Base-by-base conservation (phyloP, 2,888 invertebrate genomes). In the Epicampocera succincta region DNA sequence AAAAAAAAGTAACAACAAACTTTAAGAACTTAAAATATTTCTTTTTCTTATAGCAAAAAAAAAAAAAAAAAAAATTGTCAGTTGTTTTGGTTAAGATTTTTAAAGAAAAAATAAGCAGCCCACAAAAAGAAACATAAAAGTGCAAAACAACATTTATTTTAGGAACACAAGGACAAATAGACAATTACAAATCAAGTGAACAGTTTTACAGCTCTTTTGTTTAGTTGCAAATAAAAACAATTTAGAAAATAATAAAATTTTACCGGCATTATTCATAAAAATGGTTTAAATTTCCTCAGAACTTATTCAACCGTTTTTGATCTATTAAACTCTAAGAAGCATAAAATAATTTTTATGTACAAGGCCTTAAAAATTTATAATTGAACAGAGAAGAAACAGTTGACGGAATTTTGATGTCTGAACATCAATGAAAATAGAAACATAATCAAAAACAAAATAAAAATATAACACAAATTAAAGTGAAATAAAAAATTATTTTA, bases 111-210 rank as follows among this genome's bases (percentile, higher is more conserved):
- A 63, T 33, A 58, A 46, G 33, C 33, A 21, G 17, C 33, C 5
- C 13, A 44, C 54, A 68, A 52, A 33, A 33, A 33, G 15, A 50
- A 61, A 50, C 40, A n/a, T n/a, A n/a, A n/a, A n/a, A 56, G 77
- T 77, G 77, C 77, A 48, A n/a, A 48, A 63, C 56, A 76, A 77
- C 46, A 56, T 71, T 63, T 56, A 56, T 50, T 25, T 63, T 63
- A 8, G 8, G 63, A 6, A 19, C n/a, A 76, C 54, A 76, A 69
- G 54, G 61, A 76, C 61, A 69, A 61, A 69, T 17, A 74, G 33
- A 21, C 15, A 6, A 68, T 33, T 60, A 52, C 42, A 75, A 68
- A 66, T 44, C n/a, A 65, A 48, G 54, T 33, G 48, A 56, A 42
- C n/a, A 9, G 61, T 61, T 50, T 29, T 17, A 40, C 12, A 19